Conservation (phyloP, 2,113 vertebrate genomes). For the Rhagologus leucostigma region DNA sequence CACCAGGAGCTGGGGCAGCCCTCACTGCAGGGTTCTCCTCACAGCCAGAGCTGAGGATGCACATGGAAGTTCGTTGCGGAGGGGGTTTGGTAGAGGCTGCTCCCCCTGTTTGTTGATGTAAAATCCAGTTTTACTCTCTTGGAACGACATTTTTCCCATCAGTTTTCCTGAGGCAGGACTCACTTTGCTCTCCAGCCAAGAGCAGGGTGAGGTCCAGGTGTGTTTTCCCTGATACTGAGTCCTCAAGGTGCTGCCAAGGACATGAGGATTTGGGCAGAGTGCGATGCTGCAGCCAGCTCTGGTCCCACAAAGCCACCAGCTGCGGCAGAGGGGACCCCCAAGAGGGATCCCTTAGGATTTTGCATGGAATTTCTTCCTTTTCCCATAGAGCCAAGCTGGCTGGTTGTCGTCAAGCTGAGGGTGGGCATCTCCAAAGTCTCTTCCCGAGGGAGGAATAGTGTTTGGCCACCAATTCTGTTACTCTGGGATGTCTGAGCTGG, state of each 20-base stretch:
- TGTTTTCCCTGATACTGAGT: neutral
- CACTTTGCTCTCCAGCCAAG: neutral
- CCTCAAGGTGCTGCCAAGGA: neutral
- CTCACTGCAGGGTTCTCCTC: rapidly evolving
- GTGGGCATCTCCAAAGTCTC: neutral
- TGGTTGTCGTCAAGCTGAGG: rapidly evolving
- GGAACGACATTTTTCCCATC: neutral
- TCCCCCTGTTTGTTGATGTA: neutral
- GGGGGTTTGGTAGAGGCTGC: neutral
- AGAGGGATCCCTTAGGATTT: neutral
- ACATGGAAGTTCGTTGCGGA: neutral
- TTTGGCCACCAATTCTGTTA: neutral
- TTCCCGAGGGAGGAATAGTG: rapidly evolving
- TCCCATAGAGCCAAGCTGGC: neutral
- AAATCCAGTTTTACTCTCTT: neutral
- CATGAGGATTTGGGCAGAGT: neutral
- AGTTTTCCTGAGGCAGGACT: neutral
- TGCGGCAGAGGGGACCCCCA: neutral
- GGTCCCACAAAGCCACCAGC: neutral
- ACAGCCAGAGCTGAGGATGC: neutral
- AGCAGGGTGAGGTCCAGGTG: neutral
- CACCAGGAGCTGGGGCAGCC: neutral
- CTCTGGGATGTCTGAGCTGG: neutral
- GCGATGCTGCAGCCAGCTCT: neutral
- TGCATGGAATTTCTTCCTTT: neutral